phyloP scores from a whole-genome alignment of 2,888 invertebrate genomes.

The Lissonota sp. region DNA sequence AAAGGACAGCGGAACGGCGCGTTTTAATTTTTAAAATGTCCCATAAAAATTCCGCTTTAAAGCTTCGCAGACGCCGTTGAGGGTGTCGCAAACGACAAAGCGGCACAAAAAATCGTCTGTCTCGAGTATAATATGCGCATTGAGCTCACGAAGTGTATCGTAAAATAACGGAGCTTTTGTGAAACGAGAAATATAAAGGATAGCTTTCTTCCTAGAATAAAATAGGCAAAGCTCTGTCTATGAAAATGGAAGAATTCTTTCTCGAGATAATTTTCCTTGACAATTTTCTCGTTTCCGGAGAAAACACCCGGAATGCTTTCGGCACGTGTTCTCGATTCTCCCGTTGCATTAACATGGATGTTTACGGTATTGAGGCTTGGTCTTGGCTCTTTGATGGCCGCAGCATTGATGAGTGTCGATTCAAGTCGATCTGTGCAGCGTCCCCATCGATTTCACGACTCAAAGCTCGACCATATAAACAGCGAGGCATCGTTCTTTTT shows the following conservation, averaged over 20 bases:
- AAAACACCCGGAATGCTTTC: not conserved
- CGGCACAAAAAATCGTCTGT: slow-evolving; percentile 64
- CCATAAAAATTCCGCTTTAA: slow-evolving; percentile 64
- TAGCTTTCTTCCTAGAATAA: slow-evolving; percentile 9
- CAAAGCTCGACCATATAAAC: slow-evolving; percentile 22
- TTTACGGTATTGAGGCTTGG: not conserved
- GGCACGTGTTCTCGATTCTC: not conserved
- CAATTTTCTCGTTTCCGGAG: slow-evolving; percentile 14
- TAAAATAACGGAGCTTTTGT: slow-evolving; percentile 28
- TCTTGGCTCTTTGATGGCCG: slow-evolving; percentile 38
- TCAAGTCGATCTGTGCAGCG: slow-evolving; percentile 1
- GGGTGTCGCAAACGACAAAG: slow-evolving; percentile 43
- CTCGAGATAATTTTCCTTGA: not conserved
- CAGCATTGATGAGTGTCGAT: slow-evolving; percentile 24
- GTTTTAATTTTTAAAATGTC: slow-evolving; percentile 69
- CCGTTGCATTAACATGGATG: too few species aligned
- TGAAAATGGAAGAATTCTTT: not conserved
- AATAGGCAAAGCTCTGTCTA: slow-evolving; percentile 20
- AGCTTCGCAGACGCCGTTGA: slow-evolving; percentile 53
- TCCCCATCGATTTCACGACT: slow-evolving; percentile 69
- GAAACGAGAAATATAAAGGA: not conserved
- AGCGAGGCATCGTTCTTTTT: slow-evolving; percentile 2
- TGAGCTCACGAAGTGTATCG: slow-evolving; percentile 10
- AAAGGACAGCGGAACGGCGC: slow-evolving; percentile 9
- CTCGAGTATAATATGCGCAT: slow-evolving; percentile 11